Percentiles rank a stretch among this genome's conserved stretches.
These are phyloP conservation scores for Australoheros scitulus DNA, from an alignment of 2,113 vertebrate species.

Conservation along the genomic window DNA sequence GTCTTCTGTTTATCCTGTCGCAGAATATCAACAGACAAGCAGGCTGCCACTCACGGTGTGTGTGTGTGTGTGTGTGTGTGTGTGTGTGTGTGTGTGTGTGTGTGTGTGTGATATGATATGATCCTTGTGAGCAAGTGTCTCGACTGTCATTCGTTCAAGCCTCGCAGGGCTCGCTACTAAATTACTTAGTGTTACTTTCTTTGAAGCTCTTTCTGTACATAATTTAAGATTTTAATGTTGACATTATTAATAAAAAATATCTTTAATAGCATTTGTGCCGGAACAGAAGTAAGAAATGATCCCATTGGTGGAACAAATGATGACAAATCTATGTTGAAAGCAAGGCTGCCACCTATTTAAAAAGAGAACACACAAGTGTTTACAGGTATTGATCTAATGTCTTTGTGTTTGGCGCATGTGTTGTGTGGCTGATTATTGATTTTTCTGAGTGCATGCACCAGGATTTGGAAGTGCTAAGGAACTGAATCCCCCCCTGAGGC, in stretches of 20 bases:
- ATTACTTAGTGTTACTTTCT: neutral
- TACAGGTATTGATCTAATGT: neutral
- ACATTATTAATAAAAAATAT: neutral
- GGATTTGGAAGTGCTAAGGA: neutral
- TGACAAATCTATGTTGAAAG: neutral
- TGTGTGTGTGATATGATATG: neutral
- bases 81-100: neutral
- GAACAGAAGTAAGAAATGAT: neutral
- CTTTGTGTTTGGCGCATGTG: conserved; percentile 1
- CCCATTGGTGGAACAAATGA: neutral
- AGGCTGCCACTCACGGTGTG: neutral
- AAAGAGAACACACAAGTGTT: conserved; percentile 1
- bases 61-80: neutral
- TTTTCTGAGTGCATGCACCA: neutral
- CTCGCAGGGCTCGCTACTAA: neutral
- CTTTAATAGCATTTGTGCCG: neutral
- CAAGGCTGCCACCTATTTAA: neutral
- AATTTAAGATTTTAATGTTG: neutral
- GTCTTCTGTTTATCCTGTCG: conserved; percentile 17
- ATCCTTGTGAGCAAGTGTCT: neutral
- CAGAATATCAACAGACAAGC: conserved; percentile 18
- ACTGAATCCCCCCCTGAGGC: conserved; percentile 1
- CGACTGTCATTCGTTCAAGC: neutral
- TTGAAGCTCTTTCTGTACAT: neutral
- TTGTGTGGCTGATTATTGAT: conserved; percentile 45